Base-by-base conservation (phyloP, 2,113 vertebrate species). In the Hassar affinis region DNA sequence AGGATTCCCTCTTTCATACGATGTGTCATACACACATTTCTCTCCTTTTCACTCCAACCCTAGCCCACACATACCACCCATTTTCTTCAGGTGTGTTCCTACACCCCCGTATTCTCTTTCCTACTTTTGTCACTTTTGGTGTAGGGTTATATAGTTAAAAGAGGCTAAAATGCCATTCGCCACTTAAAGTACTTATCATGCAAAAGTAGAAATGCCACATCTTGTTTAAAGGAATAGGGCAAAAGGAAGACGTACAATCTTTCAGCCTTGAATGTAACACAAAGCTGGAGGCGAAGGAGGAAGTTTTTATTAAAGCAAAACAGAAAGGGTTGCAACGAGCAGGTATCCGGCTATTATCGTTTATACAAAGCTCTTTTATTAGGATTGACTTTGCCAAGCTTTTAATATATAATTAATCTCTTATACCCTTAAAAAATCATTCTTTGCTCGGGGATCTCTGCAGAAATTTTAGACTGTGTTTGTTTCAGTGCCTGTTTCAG, bases 1-100 rank as follows among this genome's bases (percentile, higher is more conserved):
- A 88, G 87, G 87, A 85, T 88, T 88, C 87, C 87, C 87, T 88
- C 49, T 88, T 85, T 88, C 87, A 84, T 38, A 81, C 33, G 18
- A 81, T 88, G 86, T 87, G 86, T 85, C 86, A 87, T 80, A 83
- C 49, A 83, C 66, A 79, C 33, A 83, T 64, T 79, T 82, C 84
- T 85, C 42, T 85, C 75, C 84, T 80, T 87, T 79, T 85, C 84
- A 87, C 75, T 87, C 47, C 59, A 87, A 74, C 76, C 47, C 52
- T 49, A 78, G 45, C 86, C 79, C 75, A 80, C 86, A 83, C 61
- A 80, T 18, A 82, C 86, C 83, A 82, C 79, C 84, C 83, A 35
- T 52, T 35, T 61, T 79, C 51, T 76, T 74, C 42, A 6, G 78
- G 84, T 76, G 80, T 85, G 71, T 71, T 71, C 77, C 86, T 82